phyloP scores from a whole-genome alignment of 2,113 vertebrate genomes.

The Ictidomys tridecemlineatus region DNA sequence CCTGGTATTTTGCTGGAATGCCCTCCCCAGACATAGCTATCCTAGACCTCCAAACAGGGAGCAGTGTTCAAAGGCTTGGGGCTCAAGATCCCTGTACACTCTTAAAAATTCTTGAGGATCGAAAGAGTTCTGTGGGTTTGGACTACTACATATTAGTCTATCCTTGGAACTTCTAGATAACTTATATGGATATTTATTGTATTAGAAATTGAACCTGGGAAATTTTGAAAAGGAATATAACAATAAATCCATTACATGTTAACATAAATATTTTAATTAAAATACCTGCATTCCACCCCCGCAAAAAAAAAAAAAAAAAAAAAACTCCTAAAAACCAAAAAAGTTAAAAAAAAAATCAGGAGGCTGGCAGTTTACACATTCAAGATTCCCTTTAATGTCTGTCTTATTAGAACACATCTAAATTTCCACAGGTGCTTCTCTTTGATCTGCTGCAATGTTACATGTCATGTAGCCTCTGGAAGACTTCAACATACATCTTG shows the following conservation, averaged over 20 bases:
- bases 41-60: fast-evolving
- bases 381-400: not conserved
- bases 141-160: not conserved
- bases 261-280: slow-evolving; percentile 5
- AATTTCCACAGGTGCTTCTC: not conserved
- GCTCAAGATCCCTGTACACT: not conserved
- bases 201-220: not conserved
- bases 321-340: not conserved
- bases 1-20: fast-evolving
- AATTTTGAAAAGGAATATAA: not conserved
- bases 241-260: not conserved
- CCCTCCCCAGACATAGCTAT: too few species aligned
- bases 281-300: not conserved
- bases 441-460: not conserved
- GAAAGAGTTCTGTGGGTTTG: not conserved
- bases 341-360: not conserved
- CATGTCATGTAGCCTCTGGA: not conserved
- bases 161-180: not conserved
- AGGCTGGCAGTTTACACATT: not conserved
- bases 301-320: not conserved
- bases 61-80: not conserved
- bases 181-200: not conserved
- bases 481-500: not conserved
- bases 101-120: not conserved
- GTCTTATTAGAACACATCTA: not conserved